These are phyloP conservation scores for Drosophila murphyi DNA, from an alignment of 1,140 invertebrate genomes.

Conservation along the genomic window DNA sequence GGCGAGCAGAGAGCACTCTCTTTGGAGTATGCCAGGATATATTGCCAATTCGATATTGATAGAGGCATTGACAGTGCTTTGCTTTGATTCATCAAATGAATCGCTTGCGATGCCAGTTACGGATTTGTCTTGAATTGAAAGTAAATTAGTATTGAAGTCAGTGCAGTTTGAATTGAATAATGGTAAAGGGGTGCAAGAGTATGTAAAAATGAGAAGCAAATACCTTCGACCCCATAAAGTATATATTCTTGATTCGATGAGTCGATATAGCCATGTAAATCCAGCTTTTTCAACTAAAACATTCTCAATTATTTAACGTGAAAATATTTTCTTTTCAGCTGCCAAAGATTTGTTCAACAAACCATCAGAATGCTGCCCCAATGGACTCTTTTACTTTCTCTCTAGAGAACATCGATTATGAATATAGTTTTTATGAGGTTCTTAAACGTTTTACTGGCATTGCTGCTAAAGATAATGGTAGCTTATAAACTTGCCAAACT, in stretches of 20 bases:
- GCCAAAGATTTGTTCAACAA: no score
- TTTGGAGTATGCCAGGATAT: conserved; percentile 14
- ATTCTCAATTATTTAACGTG: no score
- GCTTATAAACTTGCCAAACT: not conserved
- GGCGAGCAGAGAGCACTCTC: not conserved
- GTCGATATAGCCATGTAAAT: no score
- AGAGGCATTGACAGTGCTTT: conserved; percentile 26
- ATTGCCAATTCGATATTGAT: not conserved
- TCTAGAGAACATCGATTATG: no score
- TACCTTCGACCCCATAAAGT: not conserved
- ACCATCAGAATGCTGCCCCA: no score
- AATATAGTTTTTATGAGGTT: not conserved
- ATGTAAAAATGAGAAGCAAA: not conserved
- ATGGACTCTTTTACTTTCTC: no score
- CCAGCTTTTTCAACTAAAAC: no score
- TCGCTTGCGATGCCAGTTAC: conserved; percentile 5
- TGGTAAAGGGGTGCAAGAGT: not conserved
- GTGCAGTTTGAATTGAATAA: not conserved
- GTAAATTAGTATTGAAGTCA: not conserved
- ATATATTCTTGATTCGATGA: no score
- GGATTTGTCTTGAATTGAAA: not conserved
- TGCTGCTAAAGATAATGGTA: not conserved
- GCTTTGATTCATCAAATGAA: conserved; percentile 27
- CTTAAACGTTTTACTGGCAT: not conserved
- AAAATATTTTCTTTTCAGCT: no score